Conservation (phyloP, 2,888 invertebrate genomes). For the Tinea trinotella region DNA sequence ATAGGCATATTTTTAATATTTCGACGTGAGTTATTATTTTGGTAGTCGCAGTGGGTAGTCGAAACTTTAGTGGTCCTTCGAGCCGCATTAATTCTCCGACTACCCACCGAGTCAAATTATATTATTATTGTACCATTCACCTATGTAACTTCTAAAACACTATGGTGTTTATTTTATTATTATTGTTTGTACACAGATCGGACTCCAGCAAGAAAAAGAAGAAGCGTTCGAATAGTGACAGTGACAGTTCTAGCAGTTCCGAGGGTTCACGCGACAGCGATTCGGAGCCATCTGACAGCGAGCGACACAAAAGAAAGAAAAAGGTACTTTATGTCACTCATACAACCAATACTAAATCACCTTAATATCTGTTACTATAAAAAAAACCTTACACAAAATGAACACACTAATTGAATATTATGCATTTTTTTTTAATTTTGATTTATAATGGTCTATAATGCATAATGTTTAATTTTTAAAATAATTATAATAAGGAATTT, state of each 20-base stretch:
- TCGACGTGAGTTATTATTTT: too few species aligned
- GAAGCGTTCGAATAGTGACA: constrained; percentile 72
- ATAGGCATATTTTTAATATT: too few species aligned
- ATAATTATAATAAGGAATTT: neutral
- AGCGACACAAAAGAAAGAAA: constrained; percentile 52
- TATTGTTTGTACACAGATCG: constrained; percentile 34
- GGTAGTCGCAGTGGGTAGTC: too few species aligned
- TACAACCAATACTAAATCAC: constrained; percentile 18
- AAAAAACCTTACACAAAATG: neutral
- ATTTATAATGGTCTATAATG: neutral
- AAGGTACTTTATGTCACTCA: constrained; percentile 40
- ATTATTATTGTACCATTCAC: too few species aligned
- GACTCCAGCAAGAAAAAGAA: constrained; percentile 67
- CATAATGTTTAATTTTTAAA: constrained; percentile 3
- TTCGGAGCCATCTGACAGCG: constrained; percentile 46
- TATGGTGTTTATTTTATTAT: neutral
- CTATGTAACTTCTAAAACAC: neutral
- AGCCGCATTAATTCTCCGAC: too few species aligned
- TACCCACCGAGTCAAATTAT: neutral
- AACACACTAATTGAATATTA: constrained; percentile 1
- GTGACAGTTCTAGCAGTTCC: constrained; percentile 61
- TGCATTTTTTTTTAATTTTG: neutral
- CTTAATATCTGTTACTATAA: neutral
- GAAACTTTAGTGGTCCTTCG: too few species aligned
- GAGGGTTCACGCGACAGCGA: constrained; percentile 51